Evolutionary conservation across 2,888 invertebrate genomes (phyloP), one percentile per base, ranked within the genome.

Genomic region (Chalcosyrphus nemorum): DNA sequence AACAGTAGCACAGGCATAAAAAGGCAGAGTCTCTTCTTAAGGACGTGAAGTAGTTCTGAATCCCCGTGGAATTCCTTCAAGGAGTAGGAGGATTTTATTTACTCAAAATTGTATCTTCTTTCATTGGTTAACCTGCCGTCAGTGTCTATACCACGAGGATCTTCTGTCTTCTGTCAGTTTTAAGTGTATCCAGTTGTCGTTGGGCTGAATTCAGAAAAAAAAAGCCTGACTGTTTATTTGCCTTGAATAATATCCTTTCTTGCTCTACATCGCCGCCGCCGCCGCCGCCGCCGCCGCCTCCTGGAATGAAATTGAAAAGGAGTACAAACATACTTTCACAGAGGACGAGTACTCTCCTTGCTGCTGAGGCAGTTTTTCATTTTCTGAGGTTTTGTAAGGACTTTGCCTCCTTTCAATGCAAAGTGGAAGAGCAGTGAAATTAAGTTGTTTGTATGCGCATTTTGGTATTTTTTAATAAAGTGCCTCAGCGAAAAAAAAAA

Each of bases 361-460:
- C 57, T 57, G 56, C 45, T 9, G 29, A 47, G 35, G 9, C 45
- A 35, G 24, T 66, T 54, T 66, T 54, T 54, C 54, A 66, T 43
- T 54, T 66, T 54, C 17, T 54, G 41, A 41, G 66, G 66, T 66
- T 66, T 24, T 41, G 21, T 9, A 15, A 65, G 19, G 41, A 15
- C 43, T 61, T 43, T 43, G 32, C 4, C 7, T 29, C 38, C 9
- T 29, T 32, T 56, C 15, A 9, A 21, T 24, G 7, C n/a, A 32
- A 17, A 15, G 2, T 11, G 38, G 6, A 70, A 41, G 35, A 13
- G 27, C 24, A 43, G 32, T 15, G 35, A 56, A 54, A 70, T 70
- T 56, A 70, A 70, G 70, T 70, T 70, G 57, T 70, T 57, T 57
- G 56, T 57, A 54, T 70, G 70, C 24, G 56, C 70, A 57, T 57